Evolutionary conservation across 2,797 vertebrate genomes (phyloP).

Genomic region (Eleutherodactylus coqui): DNA sequence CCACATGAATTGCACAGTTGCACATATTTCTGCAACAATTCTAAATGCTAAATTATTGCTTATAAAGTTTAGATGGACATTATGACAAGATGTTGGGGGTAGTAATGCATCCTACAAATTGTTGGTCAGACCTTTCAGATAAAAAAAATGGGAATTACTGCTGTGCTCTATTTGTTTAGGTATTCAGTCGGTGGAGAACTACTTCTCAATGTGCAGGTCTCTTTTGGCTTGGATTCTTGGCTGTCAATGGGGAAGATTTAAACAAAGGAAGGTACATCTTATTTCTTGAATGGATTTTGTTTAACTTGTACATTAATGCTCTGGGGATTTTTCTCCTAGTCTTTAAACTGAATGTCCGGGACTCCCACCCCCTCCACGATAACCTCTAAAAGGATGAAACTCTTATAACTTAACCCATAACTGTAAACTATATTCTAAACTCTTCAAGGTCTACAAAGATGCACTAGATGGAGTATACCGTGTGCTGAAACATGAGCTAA

Average conservation of each 20-base stretch:
- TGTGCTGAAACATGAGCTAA: slow-evolving; percentile 68
- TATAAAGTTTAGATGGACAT: background rate
- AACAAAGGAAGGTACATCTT: slow-evolving; percentile 71
- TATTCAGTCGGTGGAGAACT: slow-evolving; percentile 71
- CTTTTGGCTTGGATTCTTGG: slow-evolving; percentile 73
- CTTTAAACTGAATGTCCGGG: too few relatives aligned
- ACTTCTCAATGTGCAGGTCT: slow-evolving; percentile 74
- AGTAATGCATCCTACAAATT: background rate
- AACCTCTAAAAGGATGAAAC: background rate
- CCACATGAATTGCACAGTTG: too few relatives aligned
- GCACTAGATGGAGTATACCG: slow-evolving; percentile 66
- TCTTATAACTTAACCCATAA: background rate
- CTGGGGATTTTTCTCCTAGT: background rate
- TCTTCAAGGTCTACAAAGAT: slow-evolving; percentile 66
- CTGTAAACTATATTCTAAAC: background rate
- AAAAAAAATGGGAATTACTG: background rate
- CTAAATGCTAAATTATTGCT: too few relatives aligned
- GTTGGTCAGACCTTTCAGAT: background rate
- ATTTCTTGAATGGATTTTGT: too few relatives aligned
- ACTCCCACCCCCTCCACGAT: too few relatives aligned
- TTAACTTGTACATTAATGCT: background rate
- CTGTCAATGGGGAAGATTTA: slow-evolving; percentile 70
- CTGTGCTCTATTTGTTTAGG: slow-evolving; percentile 57
- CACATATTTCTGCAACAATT: too few relatives aligned
- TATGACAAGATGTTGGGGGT: background rate